Evolutionary conservation across 2,888 invertebrate species (phyloP), one percentile per base, ranked within the genome.

Genomic region (Agrochola circellaris): DNA sequence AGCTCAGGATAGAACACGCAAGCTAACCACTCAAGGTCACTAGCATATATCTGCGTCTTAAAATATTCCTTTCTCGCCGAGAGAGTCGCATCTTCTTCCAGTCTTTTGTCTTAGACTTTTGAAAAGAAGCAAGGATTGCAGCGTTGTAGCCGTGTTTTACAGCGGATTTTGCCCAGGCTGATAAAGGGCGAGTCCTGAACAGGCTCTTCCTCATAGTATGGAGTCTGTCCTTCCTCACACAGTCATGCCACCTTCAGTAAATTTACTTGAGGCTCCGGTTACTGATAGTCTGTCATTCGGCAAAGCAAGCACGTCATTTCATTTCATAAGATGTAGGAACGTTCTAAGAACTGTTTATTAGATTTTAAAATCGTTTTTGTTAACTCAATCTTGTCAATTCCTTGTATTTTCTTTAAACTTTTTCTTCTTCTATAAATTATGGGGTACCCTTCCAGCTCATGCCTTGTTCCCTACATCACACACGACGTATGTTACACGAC

Each of bases 401-500:
- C 23, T 60, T 20, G 23, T 62, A 62, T 23, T 34, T 6, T 13
- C 62, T 20, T 20, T 6, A 62, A 62, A 34, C 7, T 23, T 34
- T 34, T 23, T 13, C 13, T 61, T 2, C 38, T 38, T 61, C 11
- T 23, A 9, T 70, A 26, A 42, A 4, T n/a, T 20, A 26, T 13
- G 7, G 15, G 13, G 26, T 13, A 26, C 23, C 51, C 51, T 8
- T 30, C 30, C 4, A 1, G 9, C 51, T 68, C 51, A 20, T 82
- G 7, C 56, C 65, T 78, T 67, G 75, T 34, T 8, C 81, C 71
- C 23, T 42, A 79, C 73, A 51, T 58, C 26, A 74, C 45, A 75
- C 73, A 71, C 83, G 83, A 83, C 83, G 85, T 81, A 79, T 87
- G 86, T 85, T 73, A 73, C 72, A 65, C 30, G 72, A 64, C 74